Base-by-base conservation (phyloP, 2,797 vertebrate genomes). In the Thalassophryne amazonica region DNA sequence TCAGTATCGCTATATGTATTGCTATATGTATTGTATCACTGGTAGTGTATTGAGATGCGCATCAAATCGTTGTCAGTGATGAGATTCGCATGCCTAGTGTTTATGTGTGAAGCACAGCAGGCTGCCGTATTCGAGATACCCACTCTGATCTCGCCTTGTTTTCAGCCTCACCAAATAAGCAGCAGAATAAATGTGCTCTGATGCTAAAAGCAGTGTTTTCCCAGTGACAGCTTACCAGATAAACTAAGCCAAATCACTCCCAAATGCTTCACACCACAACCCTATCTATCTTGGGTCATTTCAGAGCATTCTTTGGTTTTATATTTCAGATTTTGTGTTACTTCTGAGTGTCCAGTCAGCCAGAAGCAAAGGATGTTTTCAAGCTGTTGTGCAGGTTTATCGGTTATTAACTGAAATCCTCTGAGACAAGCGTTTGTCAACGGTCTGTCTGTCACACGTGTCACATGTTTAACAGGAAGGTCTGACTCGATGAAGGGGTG, bases 401-500 rank as follows among this genome's bases (percentile, higher is more conserved):
- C 18, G 9, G 45, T 69, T 51, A 72, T 30, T 58, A 37, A n/a
- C 35, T 33, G 8, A 9, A 21, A 12, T 10, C 25, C 36, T 24
- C 29, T 21, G n/a, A 24, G 35, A 71, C 51, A 69, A 71, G 66
- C 43, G 66, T 28, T 23, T 60, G 64, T 55, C 49, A 42, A 17
- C 3, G 14, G 15, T 29, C 18, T 46, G 15, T 38, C 17, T 17
- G 25, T 30, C 40, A 20, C 27, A 30, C 10, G 24, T 57, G 41
- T 69, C 55, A 41, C 33, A 34, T 39, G 46, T 77, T 52, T 57
- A 64, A 73, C 64, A 80, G 73, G 63, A 78, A 78, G 47, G 29
- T 49, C 56, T 45, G 59, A 53, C 34, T 62, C 31, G 18, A 30
- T 29, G 16, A 47, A 53, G 31, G 32, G 17, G 7, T 21, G n/a